Evolutionary conservation across 2,113 vertebrate species (phyloP), one percentile per base, ranked within the genome.

Genomic region (Lamprotornis superbus): DNA sequence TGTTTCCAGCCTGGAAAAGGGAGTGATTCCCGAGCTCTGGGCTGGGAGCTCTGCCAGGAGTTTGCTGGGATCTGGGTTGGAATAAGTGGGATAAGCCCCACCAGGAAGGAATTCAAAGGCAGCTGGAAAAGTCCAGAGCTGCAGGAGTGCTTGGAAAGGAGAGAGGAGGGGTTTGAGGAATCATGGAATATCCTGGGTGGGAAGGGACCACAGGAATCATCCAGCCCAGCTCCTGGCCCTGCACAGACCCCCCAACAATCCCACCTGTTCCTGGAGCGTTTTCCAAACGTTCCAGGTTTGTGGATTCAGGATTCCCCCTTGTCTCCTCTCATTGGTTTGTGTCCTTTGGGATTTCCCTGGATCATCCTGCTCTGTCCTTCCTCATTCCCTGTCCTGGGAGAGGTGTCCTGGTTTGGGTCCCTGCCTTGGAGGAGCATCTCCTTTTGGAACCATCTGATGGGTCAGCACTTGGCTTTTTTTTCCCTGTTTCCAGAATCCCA

Each of bases 51-150:
- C 1, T 21, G 52, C 28, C 67, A 39, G 24, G 4, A 9, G 4
- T 55, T 31, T 50, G 18, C 40, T 85, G 82, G 47, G 64, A 59
- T 42, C 31, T 59, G 73, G 24, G 23, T 4, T 56, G 20, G 50
- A 21, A 31, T 10, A 30, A 55, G 10, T 65, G 61, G 61, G 25
- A 52, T 70, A 52, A 59, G 5, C 10, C 61, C n/a, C 35, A 17
- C 4, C 12, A 23, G 0, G 1, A 19, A 22, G 37, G 16, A 0
- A 2, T 14, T 21, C 22, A 40, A 42, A 68, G 27, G 27, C 59
- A 60, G 9, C 20, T 15, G 68, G 44, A 25, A 23, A 19, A 20
- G 8, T 42, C 21, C 56, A 47, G 39, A 61, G 59, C 19, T 84
- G 49, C 59, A 24, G 52, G 60, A 44, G 2, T 4, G 33, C 18